Percentiles rank a stretch among this genome's conserved stretches.
Conservation (phyloP, 1,140 invertebrate genomes). For the Magallana gigas region DNA sequence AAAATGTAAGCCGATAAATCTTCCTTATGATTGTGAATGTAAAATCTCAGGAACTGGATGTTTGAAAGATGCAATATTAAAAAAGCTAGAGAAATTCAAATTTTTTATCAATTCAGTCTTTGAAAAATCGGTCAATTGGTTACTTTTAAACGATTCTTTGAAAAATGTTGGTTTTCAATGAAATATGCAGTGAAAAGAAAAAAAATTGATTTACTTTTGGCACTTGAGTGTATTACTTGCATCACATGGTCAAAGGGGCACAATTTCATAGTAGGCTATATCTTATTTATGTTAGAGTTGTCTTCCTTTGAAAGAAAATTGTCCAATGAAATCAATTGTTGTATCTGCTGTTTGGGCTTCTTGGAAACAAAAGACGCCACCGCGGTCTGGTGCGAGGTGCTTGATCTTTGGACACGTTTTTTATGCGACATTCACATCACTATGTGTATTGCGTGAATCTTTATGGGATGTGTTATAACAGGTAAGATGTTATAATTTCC, state of each 20-base stretch:
- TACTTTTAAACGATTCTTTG: too few relatives aligned
- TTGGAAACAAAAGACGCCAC: conserved; percentile 35
- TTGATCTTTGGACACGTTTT: conserved; percentile 5
- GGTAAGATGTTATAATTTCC: neutral
- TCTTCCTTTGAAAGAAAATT: neutral
- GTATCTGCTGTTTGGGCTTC: conserved; percentile 9
- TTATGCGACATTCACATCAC: neutral
- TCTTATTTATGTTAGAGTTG: neutral
- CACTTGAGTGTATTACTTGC: too few relatives aligned
- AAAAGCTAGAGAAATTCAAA: too few relatives aligned
- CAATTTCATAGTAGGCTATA: neutral
- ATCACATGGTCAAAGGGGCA: neutral
- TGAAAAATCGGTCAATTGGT: too few relatives aligned
- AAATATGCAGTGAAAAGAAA: too few relatives aligned
- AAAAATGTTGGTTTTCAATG: too few relatives aligned
- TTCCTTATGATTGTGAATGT: too few relatives aligned
- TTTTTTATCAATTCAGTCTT: too few relatives aligned
- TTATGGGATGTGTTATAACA: neutral
- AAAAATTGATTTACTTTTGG: too few relatives aligned
- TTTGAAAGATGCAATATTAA: too few relatives aligned
- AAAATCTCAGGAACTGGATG: too few relatives aligned
- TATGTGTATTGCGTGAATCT: neutral
- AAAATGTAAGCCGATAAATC: too few relatives aligned
- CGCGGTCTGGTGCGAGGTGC: neutral
- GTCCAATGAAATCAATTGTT: conserved; percentile 20